phyloP scores from a whole-genome alignment of 1,140 invertebrate species.

The Ericerus pela region DNA sequence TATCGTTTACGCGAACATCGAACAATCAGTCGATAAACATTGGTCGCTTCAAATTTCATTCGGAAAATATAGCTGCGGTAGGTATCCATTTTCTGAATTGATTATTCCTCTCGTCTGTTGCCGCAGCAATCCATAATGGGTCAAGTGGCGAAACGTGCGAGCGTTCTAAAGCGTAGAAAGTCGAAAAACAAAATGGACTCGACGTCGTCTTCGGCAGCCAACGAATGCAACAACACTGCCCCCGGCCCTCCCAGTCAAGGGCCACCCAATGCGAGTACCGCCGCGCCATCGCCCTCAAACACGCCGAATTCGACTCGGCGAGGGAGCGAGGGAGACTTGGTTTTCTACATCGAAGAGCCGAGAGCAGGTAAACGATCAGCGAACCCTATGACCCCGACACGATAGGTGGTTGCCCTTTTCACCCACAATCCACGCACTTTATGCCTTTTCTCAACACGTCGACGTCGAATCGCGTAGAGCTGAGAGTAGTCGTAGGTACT shows the following conservation, averaged over 20 bases:
- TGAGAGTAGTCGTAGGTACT: too few relatives aligned
- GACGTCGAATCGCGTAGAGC: too few relatives aligned
- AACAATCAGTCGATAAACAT: not conserved
- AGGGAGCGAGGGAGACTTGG: conserved; percentile 49
- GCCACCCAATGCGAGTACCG: conserved; percentile 23
- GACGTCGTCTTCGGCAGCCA: conserved; percentile 17
- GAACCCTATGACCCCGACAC: too few relatives aligned
- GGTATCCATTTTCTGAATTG: not conserved
- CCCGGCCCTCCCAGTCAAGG: conserved; percentile 20
- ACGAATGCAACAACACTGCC: conserved; percentile 10
- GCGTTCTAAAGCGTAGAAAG: conserved; percentile 51
- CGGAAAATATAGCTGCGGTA: not conserved
- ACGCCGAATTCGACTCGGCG: conserved; percentile 15
- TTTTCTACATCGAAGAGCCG: conserved; percentile 52
- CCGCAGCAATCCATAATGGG: conserved; percentile 43
- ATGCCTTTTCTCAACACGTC: too few relatives aligned
- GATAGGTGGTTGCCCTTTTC: too few relatives aligned
- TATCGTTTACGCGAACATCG: too few relatives aligned
- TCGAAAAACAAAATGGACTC: conserved; percentile 50
- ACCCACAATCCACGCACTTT: too few relatives aligned
- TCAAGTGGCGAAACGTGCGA: conserved; percentile 57
- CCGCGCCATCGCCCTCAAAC: conserved; percentile 10
- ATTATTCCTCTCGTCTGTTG: not conserved
- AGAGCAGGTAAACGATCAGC: conserved; percentile 46
- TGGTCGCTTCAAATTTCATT: not conserved